Evolutionary conservation across 2,888 invertebrate species (phyloP), one percentile per base, ranked within the genome.

Genomic region (Diaphora mendica): DNA sequence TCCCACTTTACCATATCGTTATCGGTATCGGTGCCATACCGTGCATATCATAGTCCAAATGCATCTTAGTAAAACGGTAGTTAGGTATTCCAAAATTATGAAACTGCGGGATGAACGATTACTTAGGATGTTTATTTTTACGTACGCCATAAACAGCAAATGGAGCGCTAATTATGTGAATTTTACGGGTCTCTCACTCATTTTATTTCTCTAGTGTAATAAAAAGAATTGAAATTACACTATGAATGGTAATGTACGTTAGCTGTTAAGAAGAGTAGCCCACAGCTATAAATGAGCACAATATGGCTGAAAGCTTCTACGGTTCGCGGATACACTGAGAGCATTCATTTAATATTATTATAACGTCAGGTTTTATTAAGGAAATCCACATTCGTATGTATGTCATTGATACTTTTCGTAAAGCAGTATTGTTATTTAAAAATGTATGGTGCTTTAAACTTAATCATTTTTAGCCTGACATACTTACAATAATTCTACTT

Each of bases 171-270:
- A 69, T 69, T 69, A 75, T 65, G 65, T 44, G 68, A 64, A 64
- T 71, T 71, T 71, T 74, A 74, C 55, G 51, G 44, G 59, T 26
- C 44, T 72, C 42, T 68, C 30, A 66, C 33, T 70, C 72, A 64
- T 70, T 72, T 72, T 76, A 73, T 73, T 64, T 65, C 68, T 69
- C 44, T 64, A 17, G 39, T 66, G 70, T 64, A 70, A 76, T 76
- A 76, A 73, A 73, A 76, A 13, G 70, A 70, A 76, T 76, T 72
- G 70, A 73, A 72, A 75, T 72, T 70, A 72, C 42, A 51, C 51
- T 64, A 75, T 70, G 66, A 70, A 75, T 70, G 62, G 42, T 64
- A 71, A 74, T 68, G 65, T 71, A 15, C 39, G 39, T 64, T 55
- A n/a, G 39, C 33, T 69, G 42, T 64, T 23, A 69, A 62, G 39